Base-by-base conservation (phyloP, 92 coral and sea anemone genomes). In the Phymanthus crucifer region DNA sequence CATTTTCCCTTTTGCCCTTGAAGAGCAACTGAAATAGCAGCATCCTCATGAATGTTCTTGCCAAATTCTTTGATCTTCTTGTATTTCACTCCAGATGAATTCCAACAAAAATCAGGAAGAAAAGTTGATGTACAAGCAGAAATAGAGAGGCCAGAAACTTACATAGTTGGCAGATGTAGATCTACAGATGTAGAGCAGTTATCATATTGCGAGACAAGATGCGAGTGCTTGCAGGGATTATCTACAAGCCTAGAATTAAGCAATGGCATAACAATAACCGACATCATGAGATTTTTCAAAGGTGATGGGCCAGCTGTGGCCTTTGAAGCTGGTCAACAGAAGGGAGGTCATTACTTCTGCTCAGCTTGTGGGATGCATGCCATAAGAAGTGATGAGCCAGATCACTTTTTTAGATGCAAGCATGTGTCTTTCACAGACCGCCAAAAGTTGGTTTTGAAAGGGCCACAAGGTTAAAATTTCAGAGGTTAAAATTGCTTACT, bases 301-400 rank as follows among this genome's bases (percentile, higher is more conserved):
- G n/a, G n/a, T n/a, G n/a, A n/a, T n/a, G n/a, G n/a, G n/a, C n/a
- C n/a, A n/a, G n/a, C 46, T 11, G 75, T 77, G 21, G 75, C 80
- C 1, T 78, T 83, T 66, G 87, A 83, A 29, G 38, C 18, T 58
- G 87, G 82, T 0, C 82, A 78, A 33, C 82, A 78, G 27, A 78
- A 78, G 36, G 86, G 86, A 0, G 86, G 86, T 0, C 47, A 75
- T 32, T 83, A 57, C 35, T 83, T 74, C 43, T 83, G 84, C 29
- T 80, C 76, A 40, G 1, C 32, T 0, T 80, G 84, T 80, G 84
- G 84, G 0, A 73, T 73, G 77, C 77, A 73, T 40, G 12, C 36
- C 77, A 72, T 45, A 16, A 23, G 7, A 21, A 72, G 73, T 23
- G 27, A 79, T 79, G 77, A 79, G 13, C 76, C 75, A 6, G 84